These are phyloP conservation scores for Junco hyemalis DNA, from an alignment of 2,113 vertebrate species.

Conservation along the genomic window DNA sequence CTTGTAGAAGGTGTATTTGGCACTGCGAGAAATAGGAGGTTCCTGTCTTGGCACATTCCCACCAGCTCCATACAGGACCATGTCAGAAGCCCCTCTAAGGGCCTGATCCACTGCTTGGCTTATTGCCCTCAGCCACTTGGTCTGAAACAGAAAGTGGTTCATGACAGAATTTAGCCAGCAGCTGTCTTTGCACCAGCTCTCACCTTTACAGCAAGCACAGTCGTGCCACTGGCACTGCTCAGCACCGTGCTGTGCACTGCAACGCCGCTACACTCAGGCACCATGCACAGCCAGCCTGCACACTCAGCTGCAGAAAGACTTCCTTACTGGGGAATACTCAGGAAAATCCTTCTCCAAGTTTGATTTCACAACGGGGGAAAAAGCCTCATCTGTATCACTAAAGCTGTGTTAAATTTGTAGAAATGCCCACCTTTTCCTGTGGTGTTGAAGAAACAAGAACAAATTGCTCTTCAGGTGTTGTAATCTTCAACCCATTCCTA, in stretches of 20 bases:
- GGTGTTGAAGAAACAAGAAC: conserved; percentile 88
- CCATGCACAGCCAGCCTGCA: neutral
- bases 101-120: conserved; percentile 94
- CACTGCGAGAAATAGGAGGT: conserved; percentile 90
- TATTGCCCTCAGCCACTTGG: conserved; percentile 92
- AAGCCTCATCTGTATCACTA: neutral
- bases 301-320: neutral
- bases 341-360: neutral
- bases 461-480: conserved; percentile 93
- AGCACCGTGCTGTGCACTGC: neutral
- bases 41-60: conserved; percentile 79
- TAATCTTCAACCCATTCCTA: conserved; percentile 92
- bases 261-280: neutral
- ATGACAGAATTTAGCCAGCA: neutral
- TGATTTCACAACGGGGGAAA: neutral
- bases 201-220: neutral
- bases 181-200: neutral
- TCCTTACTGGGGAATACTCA: neutral
- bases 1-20: conserved; percentile 94
- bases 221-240: neutral
- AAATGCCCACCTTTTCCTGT: conserved; percentile 86
- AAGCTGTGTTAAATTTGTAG: neutral
- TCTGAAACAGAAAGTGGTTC: conserved; percentile 69
- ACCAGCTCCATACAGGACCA: conserved; percentile 36
- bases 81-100: conserved; percentile 77